phyloP scores from a whole-genome alignment of 30 jellyfish, hydroid and myxozoan genomes.

The Hydractinia symbiolongicarpus region DNA sequence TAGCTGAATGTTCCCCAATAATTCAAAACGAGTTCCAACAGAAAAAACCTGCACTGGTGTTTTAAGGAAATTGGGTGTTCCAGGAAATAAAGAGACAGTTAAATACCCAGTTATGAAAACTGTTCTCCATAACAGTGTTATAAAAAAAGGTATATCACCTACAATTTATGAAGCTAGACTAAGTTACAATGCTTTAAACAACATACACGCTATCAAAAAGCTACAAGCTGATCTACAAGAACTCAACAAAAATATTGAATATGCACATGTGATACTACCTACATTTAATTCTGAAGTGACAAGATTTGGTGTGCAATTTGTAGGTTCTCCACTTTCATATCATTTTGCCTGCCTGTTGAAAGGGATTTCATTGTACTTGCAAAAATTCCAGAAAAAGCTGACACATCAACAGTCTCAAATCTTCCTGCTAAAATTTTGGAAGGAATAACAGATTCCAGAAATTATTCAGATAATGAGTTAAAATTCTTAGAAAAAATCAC shows the following conservation, averaged over 20 bases:
- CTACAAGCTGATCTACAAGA: background rate
- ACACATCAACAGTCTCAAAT: background rate
- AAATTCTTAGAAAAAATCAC: background rate
- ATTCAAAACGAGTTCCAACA: background rate
- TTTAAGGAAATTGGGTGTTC: slow-evolving; percentile 21
- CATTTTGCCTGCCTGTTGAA: slow-evolving; percentile 7
- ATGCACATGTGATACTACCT: background rate
- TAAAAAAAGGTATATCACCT: slow-evolving; percentile 13
- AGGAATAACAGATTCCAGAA: background rate
- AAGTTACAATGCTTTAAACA: background rate
- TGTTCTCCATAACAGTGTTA: background rate
- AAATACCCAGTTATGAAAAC: slow-evolving; percentile 26
- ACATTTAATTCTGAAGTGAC: slow-evolving; percentile 5
- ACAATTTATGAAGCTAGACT: slow-evolving; percentile 17
- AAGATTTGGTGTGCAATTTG: background rate
- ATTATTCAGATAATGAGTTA: background rate
- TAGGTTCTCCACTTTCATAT: slow-evolving; percentile 8
- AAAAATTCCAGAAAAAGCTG: background rate
- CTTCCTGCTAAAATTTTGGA: background rate
- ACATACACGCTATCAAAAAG: background rate
- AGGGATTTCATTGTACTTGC: slow-evolving; percentile 1
- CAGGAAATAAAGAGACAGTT: slow-evolving; percentile 15
- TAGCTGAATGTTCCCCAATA: no score
- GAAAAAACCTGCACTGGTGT: slow-evolving; percentile 14
- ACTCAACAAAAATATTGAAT: background rate